Conservation (phyloP, 2,797 vertebrate genomes). For the Malacoraja senta region DNA sequence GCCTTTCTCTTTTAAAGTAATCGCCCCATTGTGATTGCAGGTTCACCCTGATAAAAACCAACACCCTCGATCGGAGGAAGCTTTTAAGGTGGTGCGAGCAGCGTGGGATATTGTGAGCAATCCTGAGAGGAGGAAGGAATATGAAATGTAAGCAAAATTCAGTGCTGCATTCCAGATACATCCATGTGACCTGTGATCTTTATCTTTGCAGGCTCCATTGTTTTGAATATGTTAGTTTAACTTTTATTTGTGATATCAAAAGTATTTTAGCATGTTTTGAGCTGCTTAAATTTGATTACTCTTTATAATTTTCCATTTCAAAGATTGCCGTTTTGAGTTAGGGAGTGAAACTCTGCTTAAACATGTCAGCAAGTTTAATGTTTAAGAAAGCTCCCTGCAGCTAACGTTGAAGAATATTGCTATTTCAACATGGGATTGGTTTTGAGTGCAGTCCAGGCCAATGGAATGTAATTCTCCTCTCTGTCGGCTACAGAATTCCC, state of each 20-base stretch:
- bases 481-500: background rate
- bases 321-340: background rate
- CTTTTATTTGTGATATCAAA: background rate
- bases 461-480: conserved; percentile 5
- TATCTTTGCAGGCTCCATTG: background rate
- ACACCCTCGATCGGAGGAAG: conserved; percentile 84
- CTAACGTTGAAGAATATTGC: background rate
- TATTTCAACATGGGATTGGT: conserved; percentile 1
- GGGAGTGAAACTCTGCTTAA: conserved; percentile 7
- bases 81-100: conserved; percentile 85
- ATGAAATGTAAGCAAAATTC: conserved; percentile 74
- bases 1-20: conserved; percentile 26
- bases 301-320: background rate
- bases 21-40: conserved; percentile 53
- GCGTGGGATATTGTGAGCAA: conserved; percentile 93
- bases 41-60: conserved; percentile 95
- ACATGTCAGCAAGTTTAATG: background rate
- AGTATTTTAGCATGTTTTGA: background rate
- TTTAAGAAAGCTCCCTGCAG: background rate
- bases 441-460: background rate
- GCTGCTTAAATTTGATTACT: background rate
- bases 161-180: conserved; percentile 18
- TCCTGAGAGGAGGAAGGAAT: conserved; percentile 78
- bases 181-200: conserved; percentile 17
- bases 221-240: background rate